A percentile compares a stretch with the other conserved stretches of the same genome.
Evolutionary conservation across 1,140 invertebrate genomes (phyloP).

Genomic region (Drosophila insularis): DNA sequence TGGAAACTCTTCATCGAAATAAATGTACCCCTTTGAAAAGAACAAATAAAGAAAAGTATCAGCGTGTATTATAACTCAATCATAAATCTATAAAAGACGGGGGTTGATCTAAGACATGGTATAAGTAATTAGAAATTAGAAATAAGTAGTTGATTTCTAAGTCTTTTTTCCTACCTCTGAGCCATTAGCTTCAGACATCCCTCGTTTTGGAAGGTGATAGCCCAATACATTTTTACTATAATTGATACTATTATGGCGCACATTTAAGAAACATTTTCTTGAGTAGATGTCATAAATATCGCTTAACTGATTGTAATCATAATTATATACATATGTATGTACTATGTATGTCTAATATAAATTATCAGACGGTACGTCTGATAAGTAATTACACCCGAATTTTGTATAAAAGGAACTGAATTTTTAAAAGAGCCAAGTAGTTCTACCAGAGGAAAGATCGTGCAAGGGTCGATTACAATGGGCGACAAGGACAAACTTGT

Average conservation of each 20-base stretch:
- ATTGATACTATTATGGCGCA: not conserved
- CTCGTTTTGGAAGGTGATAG: not conserved
- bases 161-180: not conserved
- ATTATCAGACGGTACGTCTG: not conserved
- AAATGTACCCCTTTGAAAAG: too few species aligned
- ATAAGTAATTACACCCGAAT: not conserved
- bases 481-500: conserved; percentile 55
- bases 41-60: not conserved
- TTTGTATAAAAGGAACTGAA: not conserved
- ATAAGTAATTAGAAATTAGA: not conserved
- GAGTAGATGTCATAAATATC: not conserved
- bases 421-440: not conserved
- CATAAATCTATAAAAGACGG: not conserved
- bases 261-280: not conserved
- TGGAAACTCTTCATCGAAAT: too few species aligned
- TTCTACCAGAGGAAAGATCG: not conserved
- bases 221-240: not conserved
- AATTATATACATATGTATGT: not conserved
- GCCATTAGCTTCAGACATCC: not conserved
- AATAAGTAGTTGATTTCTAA: too few species aligned
- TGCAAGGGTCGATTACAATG: conserved; percentile 22
- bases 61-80: not conserved
- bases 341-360: too few species aligned
- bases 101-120: not conserved
- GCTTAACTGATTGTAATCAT: not conserved